Conservation (phyloP, 2,797 vertebrate genomes). For the Sebastiscus albofasciatus region DNA sequence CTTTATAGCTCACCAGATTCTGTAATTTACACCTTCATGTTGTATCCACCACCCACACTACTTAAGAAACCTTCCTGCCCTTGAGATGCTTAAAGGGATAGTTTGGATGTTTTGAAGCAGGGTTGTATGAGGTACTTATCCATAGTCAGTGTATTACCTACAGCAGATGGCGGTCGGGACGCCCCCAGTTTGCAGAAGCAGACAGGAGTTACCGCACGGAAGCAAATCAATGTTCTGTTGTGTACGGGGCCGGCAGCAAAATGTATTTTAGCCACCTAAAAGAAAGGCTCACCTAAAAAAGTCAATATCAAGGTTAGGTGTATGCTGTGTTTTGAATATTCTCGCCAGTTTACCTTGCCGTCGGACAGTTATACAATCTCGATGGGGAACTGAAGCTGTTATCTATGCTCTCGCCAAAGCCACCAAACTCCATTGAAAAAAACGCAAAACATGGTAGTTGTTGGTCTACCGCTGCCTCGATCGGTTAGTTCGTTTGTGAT, state of each 20-base stretch:
- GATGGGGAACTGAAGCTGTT: not conserved
- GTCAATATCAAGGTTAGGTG: too few species aligned
- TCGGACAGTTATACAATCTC: not conserved
- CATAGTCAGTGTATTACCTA: not conserved
- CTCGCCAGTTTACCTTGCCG: not conserved
- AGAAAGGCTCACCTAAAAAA: too few species aligned
- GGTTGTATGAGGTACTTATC: not conserved
- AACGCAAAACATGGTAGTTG: not conserved
- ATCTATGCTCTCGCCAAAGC: not conserved
- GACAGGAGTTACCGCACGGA: too few species aligned
- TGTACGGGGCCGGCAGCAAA: not conserved
- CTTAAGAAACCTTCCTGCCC: not conserved
- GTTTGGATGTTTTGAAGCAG: not conserved
- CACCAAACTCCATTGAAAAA: not conserved
- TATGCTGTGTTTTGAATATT: too few species aligned
- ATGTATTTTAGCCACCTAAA: not conserved
- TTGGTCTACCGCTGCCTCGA: not conserved
- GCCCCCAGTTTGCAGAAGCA: too few species aligned
- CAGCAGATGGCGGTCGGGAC: not conserved
- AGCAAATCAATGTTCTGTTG: not conserved
- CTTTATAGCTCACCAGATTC: not conserved
- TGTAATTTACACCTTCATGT: constrained; percentile 19
- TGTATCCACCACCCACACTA: not conserved
- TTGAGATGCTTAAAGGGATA: not conserved
- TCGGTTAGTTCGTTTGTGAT: not conserved